Base-by-base conservation (phyloP, 1,140 invertebrate species). In the Brachionus angularis region DNA sequence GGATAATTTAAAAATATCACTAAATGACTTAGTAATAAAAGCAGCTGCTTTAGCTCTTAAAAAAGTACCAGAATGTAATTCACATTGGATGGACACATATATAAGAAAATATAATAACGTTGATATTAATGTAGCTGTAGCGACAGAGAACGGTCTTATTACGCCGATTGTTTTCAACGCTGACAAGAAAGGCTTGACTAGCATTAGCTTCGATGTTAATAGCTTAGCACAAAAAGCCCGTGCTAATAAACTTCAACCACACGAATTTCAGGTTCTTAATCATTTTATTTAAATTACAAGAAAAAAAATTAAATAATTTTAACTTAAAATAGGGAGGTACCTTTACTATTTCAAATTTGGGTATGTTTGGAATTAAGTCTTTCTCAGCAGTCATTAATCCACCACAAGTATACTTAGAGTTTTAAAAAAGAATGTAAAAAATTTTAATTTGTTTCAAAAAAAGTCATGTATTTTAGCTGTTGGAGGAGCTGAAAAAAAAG, bases 1-100 rank as follows among this genome's bases (percentile, higher is more conserved):
- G 76, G 85, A 91, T 21, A 88, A 88, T 55, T 76, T 83, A n/a
- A 92, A 95, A 82, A 76, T 98, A 12, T 96, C 93, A 23, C 86
- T 98, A 0, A 98, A 98, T 79, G 96, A 98, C 80, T 96, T 98
- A 75, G 89, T 99, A 50, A 91, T 98, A 46, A 98, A 98, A 81
- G 95, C 91, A 1, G 87, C 91, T 16, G 93, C 94, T 2, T 83
- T 92, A 62, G 91, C 96, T 7, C 93, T 89, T 80, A 87, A 88
- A 77, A 89, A 90, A 80, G 90, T 98, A 55, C 96, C 96, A 1
- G 90, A 95, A 77, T 91, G 88, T 1, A 99, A 99, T 79, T 93
- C 91, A 14, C 87, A 91, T 18, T 99, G 96, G 93, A 86, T 93
- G 85, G 93, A 91, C 67, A 86, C 88, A n/a, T 88, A 89, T 75